These are phyloP conservation scores for Megaustenia siamemsis DNA, from an alignment of 2,888 invertebrate species.

Conservation along the genomic window DNA sequence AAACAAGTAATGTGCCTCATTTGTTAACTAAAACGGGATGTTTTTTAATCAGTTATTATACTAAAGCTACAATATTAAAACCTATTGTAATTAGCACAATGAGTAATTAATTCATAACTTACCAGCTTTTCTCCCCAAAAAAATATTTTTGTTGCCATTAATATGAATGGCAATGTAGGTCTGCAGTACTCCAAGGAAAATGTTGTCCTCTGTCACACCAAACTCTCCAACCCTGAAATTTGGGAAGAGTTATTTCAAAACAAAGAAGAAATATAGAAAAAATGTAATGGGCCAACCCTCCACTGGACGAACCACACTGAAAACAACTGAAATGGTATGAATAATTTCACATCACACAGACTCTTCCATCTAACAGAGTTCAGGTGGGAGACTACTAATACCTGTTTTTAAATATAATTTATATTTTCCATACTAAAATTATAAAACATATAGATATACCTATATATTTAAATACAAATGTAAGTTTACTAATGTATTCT, in stretches of 20 bases:
- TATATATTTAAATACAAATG: background rate
- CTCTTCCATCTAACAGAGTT: conserved; percentile 5
- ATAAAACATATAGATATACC: background rate
- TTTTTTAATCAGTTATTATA: too few species aligned
- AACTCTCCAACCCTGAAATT: conserved; percentile 48
- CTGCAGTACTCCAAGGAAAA: conserved; percentile 27
- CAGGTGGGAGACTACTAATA: background rate
- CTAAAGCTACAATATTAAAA: too few species aligned
- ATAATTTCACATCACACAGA: conserved; percentile 6
- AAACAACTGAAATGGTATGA: conserved; percentile 10
- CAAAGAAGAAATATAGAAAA: background rate
- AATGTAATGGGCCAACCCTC: background rate
- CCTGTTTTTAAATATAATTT: background rate
- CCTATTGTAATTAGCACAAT: too few species aligned
- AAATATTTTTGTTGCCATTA: conserved; percentile 38
- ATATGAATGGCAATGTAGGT: conserved; percentile 37
- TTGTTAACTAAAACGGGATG: too few species aligned
- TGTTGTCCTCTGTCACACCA: conserved; percentile 18
- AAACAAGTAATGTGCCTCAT: too few species aligned
- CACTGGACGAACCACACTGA: conserved; percentile 21
- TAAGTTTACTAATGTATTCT: background rate
- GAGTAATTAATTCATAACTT: too few species aligned
- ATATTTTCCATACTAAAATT: background rate
- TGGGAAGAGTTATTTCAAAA: background rate
- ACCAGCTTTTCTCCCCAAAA: conserved; percentile 45